Conservation (phyloP, 2,113 vertebrate genomes). For the Ahaetulla prasina region DNA sequence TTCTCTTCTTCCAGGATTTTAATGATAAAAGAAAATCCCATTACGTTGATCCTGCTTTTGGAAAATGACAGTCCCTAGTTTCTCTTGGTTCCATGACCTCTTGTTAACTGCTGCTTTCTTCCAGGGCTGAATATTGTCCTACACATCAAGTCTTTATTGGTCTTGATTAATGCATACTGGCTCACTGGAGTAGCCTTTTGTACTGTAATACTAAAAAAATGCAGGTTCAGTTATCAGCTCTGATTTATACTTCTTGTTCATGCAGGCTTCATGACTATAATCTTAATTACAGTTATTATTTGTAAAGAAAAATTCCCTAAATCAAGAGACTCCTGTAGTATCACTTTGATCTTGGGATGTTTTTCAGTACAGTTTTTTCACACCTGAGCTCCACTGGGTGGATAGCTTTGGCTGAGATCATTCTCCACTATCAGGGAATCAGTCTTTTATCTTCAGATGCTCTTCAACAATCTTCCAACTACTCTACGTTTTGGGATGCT, state of each 20-base stretch:
- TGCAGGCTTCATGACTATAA: neutral
- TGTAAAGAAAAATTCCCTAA: neutral
- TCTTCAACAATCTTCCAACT: neutral
- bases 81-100: neutral
- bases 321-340: neutral
- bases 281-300: neutral
- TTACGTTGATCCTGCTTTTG: neutral
- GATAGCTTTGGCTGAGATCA: neutral
- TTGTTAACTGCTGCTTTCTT: neutral
- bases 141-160: neutral
- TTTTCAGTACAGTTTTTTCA: neutral
- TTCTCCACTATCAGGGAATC: neutral
- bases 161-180: neutral
- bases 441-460: neutral
- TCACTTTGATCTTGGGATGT: neutral
- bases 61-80: neutral
- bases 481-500: neutral
- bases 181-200: neutral
- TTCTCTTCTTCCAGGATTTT: neutral
- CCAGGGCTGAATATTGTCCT: neutral
- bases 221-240: neutral
- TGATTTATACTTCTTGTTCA: neutral
- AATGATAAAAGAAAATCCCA: neutral
- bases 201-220: neutral
- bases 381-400: neutral